Evolutionary conservation across 2,888 invertebrate species (phyloP), one percentile per base, ranked within the genome.

Genomic region (Iphiclides podalirius): DNA sequence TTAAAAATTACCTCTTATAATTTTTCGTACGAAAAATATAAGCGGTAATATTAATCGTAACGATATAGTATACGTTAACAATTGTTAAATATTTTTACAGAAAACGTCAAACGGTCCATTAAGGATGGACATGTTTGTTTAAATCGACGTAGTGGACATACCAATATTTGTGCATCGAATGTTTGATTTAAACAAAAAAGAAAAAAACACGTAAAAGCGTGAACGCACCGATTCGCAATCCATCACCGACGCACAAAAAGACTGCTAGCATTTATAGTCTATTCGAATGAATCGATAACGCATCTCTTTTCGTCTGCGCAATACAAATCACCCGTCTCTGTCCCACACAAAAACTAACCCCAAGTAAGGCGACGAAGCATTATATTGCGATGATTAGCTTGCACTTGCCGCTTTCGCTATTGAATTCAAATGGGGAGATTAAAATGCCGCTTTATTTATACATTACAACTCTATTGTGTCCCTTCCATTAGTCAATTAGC

Each of bases 351-450:
- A 86, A 86, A 72, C 84, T 78, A 36, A 48, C 69, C 80, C 83
- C 70, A 38, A 69, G 63, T 53, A 56, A 77, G 67, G 77, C 82
- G 71, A 63, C 70, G 82, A 67, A 72, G 80, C 87, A 85, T 88
- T 88, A 88, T 88, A 87, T 86, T 84, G 86, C 81, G 80, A 88
- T 87, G 87, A 88, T 88, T 88, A 87, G 81, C 72, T 69, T 76
- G 79, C 87, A 88, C 88, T 87, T 87, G 87, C 86, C 69, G 63
- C 65, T 67, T 66, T 60, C 68, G 70, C 78, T 75, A 88, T 87
- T 88, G 85, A 87, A 88, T 88, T 86, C 87, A 88, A 88, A 88
- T 84, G 72, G 85, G 83, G 50, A 84, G 86, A 87, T 87, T 86
- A 86, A 77, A 80, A 79, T 69, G 79, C 66, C 72, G 70, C 71